Evolutionary conservation across 2,888 invertebrate species (phyloP).

Genomic region (Tipula unca): DNA sequence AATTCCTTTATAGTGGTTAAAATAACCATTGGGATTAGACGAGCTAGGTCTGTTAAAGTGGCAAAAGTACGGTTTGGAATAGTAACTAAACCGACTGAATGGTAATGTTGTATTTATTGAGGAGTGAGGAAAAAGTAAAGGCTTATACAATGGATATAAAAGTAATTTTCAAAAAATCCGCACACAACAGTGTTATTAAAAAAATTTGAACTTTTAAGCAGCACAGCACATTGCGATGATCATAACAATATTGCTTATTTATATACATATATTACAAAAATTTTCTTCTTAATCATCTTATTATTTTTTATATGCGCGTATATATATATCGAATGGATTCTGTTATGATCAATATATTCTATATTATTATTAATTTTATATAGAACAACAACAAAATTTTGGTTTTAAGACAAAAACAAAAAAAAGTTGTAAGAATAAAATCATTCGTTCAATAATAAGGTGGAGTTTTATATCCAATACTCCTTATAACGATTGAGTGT

Average conservation of each 20-base stretch:
- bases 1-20: no score
- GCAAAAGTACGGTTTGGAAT: no score
- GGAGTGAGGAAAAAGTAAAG: no score
- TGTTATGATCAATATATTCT: constrained; percentile 16
- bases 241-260: not conserved
- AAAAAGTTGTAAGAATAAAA: not conserved
- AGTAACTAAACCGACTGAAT: no score
- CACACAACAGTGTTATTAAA: not conserved
- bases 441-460: constrained; percentile 20
- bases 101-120: no score
- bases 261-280: not conserved
- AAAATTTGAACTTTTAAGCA: not conserved
- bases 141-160: no score
- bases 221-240: not conserved
- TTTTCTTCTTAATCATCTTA: not conserved
- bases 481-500: constrained; percentile 16
- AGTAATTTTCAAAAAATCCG: not conserved
- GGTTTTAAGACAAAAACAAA: not conserved
- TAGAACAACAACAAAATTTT: not conserved
- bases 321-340: not conserved
- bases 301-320: not conserved
- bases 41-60: no score
- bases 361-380: not conserved
- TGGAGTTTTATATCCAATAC: constrained; percentile 19
- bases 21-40: no score